phyloP scores from a whole-genome alignment of 2,113 vertebrate genomes.

The Dromaius novaehollandiae region DNA sequence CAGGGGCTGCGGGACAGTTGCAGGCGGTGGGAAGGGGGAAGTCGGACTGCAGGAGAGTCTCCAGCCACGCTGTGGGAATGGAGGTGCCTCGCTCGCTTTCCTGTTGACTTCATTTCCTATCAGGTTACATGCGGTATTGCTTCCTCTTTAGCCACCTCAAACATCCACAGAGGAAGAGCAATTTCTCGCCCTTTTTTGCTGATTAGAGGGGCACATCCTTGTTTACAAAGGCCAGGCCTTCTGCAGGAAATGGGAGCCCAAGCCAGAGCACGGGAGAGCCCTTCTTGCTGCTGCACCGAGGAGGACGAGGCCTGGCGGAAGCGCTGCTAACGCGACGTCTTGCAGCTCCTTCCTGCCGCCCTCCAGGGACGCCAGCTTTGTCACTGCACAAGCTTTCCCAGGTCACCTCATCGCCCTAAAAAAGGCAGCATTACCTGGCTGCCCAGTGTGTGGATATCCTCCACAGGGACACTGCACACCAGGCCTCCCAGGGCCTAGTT shows the following conservation, averaged over 20 bases:
- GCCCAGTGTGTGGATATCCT: not conserved
- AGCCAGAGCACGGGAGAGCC: not conserved
- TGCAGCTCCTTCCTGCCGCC: not conserved
- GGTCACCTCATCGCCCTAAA: not conserved
- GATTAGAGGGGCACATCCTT: slow-evolving; percentile 21
- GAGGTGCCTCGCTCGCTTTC: not conserved
- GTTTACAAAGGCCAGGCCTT: not conserved
- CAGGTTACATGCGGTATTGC: not conserved
- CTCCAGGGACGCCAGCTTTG: not conserved
- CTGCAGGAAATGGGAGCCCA: not conserved
- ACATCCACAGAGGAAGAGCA: slow-evolving; percentile 29
- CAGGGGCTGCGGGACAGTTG: rapidly evolving
- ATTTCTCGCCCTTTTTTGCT: slow-evolving; percentile 16
- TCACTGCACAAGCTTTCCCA: not conserved
- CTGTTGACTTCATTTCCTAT: slow-evolving; percentile 53
- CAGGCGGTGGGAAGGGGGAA: not conserved
- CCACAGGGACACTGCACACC: not conserved
- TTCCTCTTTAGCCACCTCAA: slow-evolving; percentile 45
- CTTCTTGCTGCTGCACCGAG: not conserved
- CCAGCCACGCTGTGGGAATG: not conserved
- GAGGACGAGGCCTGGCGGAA: not conserved
- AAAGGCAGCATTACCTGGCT: not conserved
- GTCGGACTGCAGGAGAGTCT: not conserved
- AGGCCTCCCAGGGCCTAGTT: rapidly evolving
- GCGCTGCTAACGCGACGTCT: not conserved